Conservation (phyloP, 2,888 invertebrate genomes). For the Oscheius onirici region DNA sequence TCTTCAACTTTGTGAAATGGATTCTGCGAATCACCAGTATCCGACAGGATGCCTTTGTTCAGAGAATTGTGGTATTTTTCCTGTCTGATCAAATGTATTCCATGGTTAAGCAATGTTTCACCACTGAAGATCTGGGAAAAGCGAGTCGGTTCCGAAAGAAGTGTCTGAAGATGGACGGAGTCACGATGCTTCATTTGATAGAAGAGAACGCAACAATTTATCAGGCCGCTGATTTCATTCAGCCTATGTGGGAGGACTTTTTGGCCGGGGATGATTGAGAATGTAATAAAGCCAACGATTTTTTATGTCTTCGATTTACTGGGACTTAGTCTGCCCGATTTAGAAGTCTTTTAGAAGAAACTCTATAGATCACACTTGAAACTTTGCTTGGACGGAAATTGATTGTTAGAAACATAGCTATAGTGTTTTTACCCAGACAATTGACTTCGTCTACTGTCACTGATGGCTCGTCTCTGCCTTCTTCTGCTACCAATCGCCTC, state of each 20-base stretch:
- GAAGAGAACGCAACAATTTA: slow-evolving; percentile 62
- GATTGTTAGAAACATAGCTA: too few relatives aligned
- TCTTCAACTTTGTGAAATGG: slow-evolving; percentile 55
- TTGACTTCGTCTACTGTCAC: too few relatives aligned
- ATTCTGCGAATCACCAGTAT: background rate
- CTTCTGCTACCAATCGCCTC: too few relatives aligned
- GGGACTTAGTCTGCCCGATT: too few relatives aligned
- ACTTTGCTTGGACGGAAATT: too few relatives aligned
- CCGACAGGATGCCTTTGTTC: slow-evolving; percentile 8
- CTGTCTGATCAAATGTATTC: background rate
- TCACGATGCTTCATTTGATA: slow-evolving; percentile 63
- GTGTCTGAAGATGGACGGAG: slow-evolving; percentile 64
- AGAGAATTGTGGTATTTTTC: slow-evolving; percentile 15
- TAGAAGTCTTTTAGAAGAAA: too few relatives aligned
- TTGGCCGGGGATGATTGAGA: slow-evolving; percentile 8
- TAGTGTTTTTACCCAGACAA: too few relatives aligned
- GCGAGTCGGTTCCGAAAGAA: slow-evolving; percentile 48
- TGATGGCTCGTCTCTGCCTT: too few relatives aligned
- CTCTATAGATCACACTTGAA: too few relatives aligned
- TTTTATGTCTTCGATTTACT: too few relatives aligned
- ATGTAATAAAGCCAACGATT: too few relatives aligned
- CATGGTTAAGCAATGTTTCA: slow-evolving; percentile 20
- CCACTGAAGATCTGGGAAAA: background rate
- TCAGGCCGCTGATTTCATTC: slow-evolving; percentile 39
- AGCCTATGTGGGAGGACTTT: slow-evolving; percentile 38